A percentile compares a stretch with the other conserved stretches of the same genome.
phyloP scores from a whole-genome alignment of 2,113 vertebrate species.

The Nicator chloris region DNA sequence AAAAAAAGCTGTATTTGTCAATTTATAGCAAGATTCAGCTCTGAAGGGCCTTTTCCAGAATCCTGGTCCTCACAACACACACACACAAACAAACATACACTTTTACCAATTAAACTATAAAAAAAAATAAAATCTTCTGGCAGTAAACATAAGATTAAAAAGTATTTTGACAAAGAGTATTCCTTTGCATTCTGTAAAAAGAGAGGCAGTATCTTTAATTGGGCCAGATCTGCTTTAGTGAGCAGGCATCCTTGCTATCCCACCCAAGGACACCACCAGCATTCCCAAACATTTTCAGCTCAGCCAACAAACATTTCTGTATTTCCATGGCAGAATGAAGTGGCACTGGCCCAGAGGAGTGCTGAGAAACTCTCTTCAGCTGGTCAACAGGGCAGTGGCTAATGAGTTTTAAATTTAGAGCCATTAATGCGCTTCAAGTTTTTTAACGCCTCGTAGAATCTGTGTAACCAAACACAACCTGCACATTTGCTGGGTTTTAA shows the following conservation, averaged over 20 bases:
- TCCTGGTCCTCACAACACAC: background rate
- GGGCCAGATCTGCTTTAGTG: background rate
- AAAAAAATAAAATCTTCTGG: background rate
- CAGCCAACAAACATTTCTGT: background rate
- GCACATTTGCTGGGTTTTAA: background rate
- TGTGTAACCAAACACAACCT: background rate
- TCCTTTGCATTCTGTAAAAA: background rate
- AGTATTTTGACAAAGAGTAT: background rate
- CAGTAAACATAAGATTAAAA: background rate
- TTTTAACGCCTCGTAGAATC: rapidly evolving
- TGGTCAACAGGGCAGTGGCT: background rate
- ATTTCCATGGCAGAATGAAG: background rate
- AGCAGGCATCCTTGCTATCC: rapidly evolving
- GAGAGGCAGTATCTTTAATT: background rate
- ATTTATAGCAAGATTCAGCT: background rate
- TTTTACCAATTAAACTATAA: background rate
- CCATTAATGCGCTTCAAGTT: background rate
- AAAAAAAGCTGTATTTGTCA: background rate
- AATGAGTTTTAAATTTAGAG: background rate
- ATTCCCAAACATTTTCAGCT: background rate
- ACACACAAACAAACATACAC: rapidly evolving
- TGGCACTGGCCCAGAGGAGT: background rate
- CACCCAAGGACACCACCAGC: background rate
- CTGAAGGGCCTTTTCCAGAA: background rate
- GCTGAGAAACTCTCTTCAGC: background rate